Percentiles rank a stretch among this genome's conserved stretches.
These are phyloP conservation scores for Hemiscyllium ocellatum DNA, from an alignment of 2,113 vertebrate genomes.

Conservation along the genomic window DNA sequence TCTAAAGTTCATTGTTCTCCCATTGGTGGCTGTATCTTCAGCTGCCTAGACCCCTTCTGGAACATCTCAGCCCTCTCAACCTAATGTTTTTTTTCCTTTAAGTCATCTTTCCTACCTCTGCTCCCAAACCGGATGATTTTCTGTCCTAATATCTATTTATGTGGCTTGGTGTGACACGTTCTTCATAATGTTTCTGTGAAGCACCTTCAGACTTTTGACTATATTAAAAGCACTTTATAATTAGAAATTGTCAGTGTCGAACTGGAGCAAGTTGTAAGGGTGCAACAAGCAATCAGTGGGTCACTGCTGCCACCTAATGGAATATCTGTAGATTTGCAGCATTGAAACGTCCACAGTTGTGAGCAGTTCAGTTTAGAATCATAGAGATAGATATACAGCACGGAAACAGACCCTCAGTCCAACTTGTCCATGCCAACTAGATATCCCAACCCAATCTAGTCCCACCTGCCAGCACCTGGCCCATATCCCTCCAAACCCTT, in stretches of 20 bases:
- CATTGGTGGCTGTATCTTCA: not conserved
- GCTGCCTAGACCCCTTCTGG: no score
- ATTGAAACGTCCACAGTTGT: not conserved
- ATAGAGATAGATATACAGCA: no score
- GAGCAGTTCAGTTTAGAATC: no score
- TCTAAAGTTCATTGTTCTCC: not conserved
- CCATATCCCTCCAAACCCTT: no score
- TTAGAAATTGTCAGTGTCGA: not conserved
- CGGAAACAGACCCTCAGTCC: no score
- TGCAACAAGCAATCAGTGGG: not conserved
- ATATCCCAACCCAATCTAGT: no score
- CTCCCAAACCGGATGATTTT: no score
- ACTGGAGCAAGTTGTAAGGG: not conserved
- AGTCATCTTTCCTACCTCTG: not conserved
- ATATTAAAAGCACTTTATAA: not conserved
- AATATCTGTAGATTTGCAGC: not conserved
- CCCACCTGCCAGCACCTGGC: no score
- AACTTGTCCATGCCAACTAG: no score
- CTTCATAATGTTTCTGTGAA: no score
- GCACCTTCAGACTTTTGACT: not conserved
- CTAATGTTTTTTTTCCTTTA: not conserved
- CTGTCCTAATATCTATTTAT: no score
- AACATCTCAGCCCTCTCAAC: not conserved
- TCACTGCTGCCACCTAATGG: not conserved
- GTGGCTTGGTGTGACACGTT: no score